Conservation (phyloP, 2,113 vertebrate species). For the Mixornis gularis region DNA sequence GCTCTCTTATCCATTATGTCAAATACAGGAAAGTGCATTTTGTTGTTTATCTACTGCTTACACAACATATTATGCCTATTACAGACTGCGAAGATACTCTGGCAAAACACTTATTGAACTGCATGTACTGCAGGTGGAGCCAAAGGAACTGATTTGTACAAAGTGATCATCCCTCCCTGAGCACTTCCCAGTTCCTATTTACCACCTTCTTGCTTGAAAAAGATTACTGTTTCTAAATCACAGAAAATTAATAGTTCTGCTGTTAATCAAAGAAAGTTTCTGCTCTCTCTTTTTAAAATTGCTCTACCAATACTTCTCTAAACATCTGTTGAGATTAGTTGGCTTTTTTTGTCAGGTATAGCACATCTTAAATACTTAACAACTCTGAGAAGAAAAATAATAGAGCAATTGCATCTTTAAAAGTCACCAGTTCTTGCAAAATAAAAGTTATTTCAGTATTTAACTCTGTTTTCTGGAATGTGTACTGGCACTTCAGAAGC, state of each 20-base stretch:
- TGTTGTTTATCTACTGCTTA: neutral
- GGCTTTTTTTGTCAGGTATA: neutral
- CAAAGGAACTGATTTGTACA: constrained; percentile 42
- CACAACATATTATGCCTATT: neutral
- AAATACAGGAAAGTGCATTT: neutral
- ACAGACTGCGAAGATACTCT: neutral
- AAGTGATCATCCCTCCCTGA: neutral
- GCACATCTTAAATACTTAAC: neutral
- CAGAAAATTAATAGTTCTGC: neutral
- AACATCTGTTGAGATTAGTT: neutral
- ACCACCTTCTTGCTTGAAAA: neutral
- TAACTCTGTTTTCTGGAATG: neutral
- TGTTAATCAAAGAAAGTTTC: neutral
- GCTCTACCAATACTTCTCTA: neutral
- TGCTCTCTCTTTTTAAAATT: neutral
- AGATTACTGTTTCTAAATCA: neutral
- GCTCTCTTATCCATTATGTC: neutral
- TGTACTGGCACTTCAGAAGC: neutral
- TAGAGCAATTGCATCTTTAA: neutral
- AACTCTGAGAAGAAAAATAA: neutral
- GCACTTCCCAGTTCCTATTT: neutral
- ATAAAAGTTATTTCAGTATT: neutral
- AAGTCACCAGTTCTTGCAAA: neutral
- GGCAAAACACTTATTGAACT: neutral
- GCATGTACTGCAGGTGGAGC: constrained; percentile 53